Evolutionary conservation across 2,797 vertebrate genomes (phyloP).

Genomic region (Ctenopoma multispine): DNA sequence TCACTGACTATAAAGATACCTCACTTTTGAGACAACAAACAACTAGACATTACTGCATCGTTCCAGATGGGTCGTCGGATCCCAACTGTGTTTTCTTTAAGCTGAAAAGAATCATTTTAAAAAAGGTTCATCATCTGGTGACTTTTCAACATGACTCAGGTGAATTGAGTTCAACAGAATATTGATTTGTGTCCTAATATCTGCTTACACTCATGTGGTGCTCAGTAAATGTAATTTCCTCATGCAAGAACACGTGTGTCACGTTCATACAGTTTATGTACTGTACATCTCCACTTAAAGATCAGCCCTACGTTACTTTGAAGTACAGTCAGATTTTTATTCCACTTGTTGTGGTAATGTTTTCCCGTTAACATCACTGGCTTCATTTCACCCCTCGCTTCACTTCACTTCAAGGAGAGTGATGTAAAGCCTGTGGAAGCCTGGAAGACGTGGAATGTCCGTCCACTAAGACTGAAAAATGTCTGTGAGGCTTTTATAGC

Average conservation of each 20-base stretch:
- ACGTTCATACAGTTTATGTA: too few species aligned
- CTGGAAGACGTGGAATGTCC: slow-evolving; percentile 22
- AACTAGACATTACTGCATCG: slow-evolving; percentile 23
- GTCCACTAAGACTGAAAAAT: slow-evolving; percentile 3
- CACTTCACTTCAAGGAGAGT: slow-evolving; percentile 27
- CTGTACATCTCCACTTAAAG: neutral
- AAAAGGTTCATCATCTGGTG: too few species aligned
- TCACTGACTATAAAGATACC: slow-evolving; percentile 22
- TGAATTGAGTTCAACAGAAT: too few species aligned
- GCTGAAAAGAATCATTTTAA: too few species aligned
- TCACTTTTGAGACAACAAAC: slow-evolving; percentile 5
- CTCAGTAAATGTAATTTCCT: too few species aligned
- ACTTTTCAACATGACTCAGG: too few species aligned
- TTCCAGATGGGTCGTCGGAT: slow-evolving; percentile 8
- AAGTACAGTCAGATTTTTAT: neutral
- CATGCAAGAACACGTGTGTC: too few species aligned
- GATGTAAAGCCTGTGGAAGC: slow-evolving; percentile 10
- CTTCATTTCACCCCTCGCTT: slow-evolving; percentile 39
- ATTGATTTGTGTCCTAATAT: too few species aligned
- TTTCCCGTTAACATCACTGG: slow-evolving; percentile 14
- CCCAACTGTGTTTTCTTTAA: neutral
- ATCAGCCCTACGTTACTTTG: neutral
- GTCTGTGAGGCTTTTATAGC: slow-evolving; percentile 35
- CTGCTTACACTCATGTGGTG: too few species aligned
- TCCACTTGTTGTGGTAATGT: neutral